Evolutionary conservation across 2,888 invertebrate genomes (phyloP), one percentile per base, ranked within the genome.

Genomic region (Clitarchus hookeri): DNA sequence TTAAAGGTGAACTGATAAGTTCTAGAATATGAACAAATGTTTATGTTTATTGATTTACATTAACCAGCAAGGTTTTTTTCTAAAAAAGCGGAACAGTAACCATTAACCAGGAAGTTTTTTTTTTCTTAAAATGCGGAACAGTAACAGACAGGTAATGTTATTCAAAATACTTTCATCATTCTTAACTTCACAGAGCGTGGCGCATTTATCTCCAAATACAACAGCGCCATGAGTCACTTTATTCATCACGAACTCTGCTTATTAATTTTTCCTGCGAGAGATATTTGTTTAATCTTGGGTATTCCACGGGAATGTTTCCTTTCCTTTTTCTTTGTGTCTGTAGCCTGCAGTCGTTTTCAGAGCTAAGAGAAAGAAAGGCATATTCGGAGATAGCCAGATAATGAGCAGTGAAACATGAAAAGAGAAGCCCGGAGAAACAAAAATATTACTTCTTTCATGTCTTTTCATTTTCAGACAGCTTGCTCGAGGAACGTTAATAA

Each of bases 231-330:
- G 11, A 65, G 23, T 11, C 8, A 23, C 65, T 8, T 65, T 65
- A 65, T 65, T 65, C 65, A 65, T 65, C 16, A 65, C 3, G 65
- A 23, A 65, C n/a, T 48, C 48, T 65, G 65, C 16, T 6, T 65
- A 65, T 65, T 65, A 65, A 65, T 65, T 65, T 65, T 65, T 65
- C n/a, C 65, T 23, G n/a, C 65, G 65, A 65, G 65, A 23, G 65
- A 65, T 65, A 65, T 65, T 65, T 65, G 65, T 65, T 65, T 65
- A 65, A 65, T 65, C 65, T 65, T 65, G n/a, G 65, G 65, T 65
- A 65, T 65, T 16, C 65, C 48, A n/a, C n/a, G 65, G 65, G 11
- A 65, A 19, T 65, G 65, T 65, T 65, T 65, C 8, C 23, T 65
- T 65, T 23, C 23, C 2, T 65, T 65, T n/a, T 65, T 65, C n/a